Evolutionary conservation across 2,797 vertebrate species (phyloP).

Genomic region (Eidolon dupreanum): DNA sequence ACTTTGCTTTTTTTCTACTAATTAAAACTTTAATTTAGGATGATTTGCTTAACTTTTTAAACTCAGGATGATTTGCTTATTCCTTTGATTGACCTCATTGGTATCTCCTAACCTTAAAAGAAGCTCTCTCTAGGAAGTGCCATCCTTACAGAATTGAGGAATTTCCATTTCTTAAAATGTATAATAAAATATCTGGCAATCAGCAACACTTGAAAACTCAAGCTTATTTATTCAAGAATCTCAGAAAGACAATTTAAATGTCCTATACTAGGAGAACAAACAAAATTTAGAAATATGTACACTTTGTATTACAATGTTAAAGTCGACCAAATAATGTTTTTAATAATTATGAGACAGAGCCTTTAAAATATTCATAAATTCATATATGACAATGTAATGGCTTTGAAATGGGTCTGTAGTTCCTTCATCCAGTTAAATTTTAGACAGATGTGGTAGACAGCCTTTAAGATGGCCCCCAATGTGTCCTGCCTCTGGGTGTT

Average conservation of each 20-base stretch:
- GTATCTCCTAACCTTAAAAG: slow-evolving; percentile 63
- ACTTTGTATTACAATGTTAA: not conserved
- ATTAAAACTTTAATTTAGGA: slow-evolving; percentile 73
- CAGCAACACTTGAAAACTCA: not conserved
- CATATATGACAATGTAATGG: not conserved
- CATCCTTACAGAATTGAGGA: not conserved
- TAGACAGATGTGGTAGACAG: not conserved
- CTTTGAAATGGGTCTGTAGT: not conserved
- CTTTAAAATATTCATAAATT: slow-evolving; percentile 17
- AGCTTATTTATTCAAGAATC: not conserved
- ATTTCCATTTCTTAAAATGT: not conserved
- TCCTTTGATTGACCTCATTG: slow-evolving; percentile 69
- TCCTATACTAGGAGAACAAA: not conserved
- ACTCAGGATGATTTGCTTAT: slow-evolving; percentile 50
- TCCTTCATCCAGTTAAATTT: not conserved
- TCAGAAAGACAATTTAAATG: not conserved
- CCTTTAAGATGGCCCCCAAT: not conserved
- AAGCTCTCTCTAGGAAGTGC: slow-evolving; percentile 46
- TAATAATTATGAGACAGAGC: not conserved
- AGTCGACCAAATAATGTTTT: not conserved
- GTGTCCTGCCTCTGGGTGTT: not conserved
- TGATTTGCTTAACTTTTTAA: slow-evolving; percentile 55
- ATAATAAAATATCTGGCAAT: slow-evolving; percentile 6
- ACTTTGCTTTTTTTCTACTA: slow-evolving; percentile 10
- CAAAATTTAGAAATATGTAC: not conserved